These are phyloP conservation scores for Microctenopoma steveboyesi DNA, from an alignment of 2,797 vertebrate species.

Conservation along the genomic window DNA sequence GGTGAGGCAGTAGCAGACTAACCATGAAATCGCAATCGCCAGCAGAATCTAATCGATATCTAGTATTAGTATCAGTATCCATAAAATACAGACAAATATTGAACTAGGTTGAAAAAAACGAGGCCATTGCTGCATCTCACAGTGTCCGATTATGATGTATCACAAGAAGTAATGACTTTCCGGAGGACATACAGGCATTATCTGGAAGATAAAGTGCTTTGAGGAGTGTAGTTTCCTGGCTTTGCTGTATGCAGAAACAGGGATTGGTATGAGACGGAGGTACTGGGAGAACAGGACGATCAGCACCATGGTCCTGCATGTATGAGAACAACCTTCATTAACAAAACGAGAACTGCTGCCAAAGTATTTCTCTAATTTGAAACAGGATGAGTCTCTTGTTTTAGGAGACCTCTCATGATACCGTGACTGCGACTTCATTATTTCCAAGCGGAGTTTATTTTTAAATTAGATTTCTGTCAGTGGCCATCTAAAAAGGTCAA, in stretches of 20 bases:
- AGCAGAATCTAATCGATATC: conserved; percentile 88
- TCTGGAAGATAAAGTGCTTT: conserved; percentile 88
- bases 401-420: neutral
- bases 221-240: conserved; percentile 81
- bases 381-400: too few relatives aligned
- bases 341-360: neutral
- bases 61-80: conserved; percentile 19
- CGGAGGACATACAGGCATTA: conserved; percentile 86
- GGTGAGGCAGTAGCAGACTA: conserved; percentile 90
- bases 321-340: conserved; percentile 9
- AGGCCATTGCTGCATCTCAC: neutral
- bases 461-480: neutral
- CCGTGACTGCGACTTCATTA: neutral
- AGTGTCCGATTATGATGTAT: neutral
- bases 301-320: conserved; percentile 86
- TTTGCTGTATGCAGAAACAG: conserved; percentile 83
- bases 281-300: conserved; percentile 96
- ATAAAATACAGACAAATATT: neutral
- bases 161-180: neutral
- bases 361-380: too few relatives aligned
- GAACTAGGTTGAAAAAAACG: neutral
- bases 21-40: conserved; percentile 90
- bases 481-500: neutral
- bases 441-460: neutral
- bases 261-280: conserved; percentile 85